Base-by-base conservation (phyloP, 2,888 invertebrate genomes). In the Creontiades dilutus region DNA sequence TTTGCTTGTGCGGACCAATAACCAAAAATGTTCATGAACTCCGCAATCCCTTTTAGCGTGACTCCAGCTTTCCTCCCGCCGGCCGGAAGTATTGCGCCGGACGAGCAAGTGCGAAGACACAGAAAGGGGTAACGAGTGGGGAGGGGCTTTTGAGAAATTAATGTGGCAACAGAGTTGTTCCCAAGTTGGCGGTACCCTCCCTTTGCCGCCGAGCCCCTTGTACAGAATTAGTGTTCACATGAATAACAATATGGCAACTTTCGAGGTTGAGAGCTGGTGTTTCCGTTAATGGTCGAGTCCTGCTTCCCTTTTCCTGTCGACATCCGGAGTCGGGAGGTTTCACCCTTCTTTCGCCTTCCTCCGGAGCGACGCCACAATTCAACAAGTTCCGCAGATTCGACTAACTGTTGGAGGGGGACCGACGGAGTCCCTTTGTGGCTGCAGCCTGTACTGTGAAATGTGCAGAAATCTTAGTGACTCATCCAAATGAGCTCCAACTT, bases 171-270 rank as follows among this genome's bases (percentile, higher is more conserved):
- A 75, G 86, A 86, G 86, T 86, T 86, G 27, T 28, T 75, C 19
- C 46, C 13, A 86, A 86, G 55, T 86, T 86, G 61, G 16, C 27
- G n/a, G 16, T 47, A 47, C 23, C 75, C 37, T 23, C 76, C 19
- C 61, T 19, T 19, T 68, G 27, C 68, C 23, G 23, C 68, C 27
- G 68, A 68, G 23, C 27, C 68, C 68, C 86, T 86, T 86, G 86
- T 86, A 86, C 86, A 76, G 86, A 86, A 86, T 86, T 86, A 86
- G 86, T 75, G 86, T 86, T 75, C 86, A 86, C 86, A 86, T 86
- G 86, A 86, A 86, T 86, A 86, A 86, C 86, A 86, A 86, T 86
- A 86, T 86, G 86, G 86, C 86, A 86, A 86, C 86, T 86, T 86
- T 75, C 86, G 47, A 23, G 27, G 55, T 68, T 12, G 68, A 76